Base-by-base conservation (phyloP, 2,113 vertebrate species). In the Eira barbara region DNA sequence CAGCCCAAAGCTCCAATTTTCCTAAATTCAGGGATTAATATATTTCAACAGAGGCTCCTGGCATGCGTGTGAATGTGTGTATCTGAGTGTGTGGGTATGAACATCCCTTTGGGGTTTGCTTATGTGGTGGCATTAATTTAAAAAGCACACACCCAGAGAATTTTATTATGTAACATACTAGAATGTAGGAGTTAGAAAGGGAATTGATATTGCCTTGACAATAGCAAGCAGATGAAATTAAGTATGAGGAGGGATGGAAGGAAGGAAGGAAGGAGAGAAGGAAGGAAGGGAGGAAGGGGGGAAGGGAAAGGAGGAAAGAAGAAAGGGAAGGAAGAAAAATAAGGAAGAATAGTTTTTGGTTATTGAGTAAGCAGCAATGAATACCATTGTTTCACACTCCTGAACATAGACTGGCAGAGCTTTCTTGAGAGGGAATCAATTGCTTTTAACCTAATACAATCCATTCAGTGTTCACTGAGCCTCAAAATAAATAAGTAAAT, bases 61-160 rank as follows among this genome's bases (percentile, higher is more conserved):
- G 93, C 93, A 93, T 21, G 13, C 15, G 3, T 6, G 8, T 39
- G 31, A n/a, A 12, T 36, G 3, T 34, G 27, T 83, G 73, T 55
- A 27, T 76, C 57, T 7, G 15, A 34, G 42, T 34, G 21, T 61
- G 9, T 52, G 29, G 15, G 6, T 31, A 20, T 27, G 4, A 94
- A 93, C 87, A 89, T 97, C 94, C 73, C 97, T 97, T 95, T 13
- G 14, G 97, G 96, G 89, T 98, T 97, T 98, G 92, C 96, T 98
- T 98, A 97, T 97, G 98, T 98, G 97, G 90, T 92, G 97, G 91
- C 0, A 0, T 98, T 98, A 95, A 97, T 98, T 98, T 98, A 90
- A 98, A 98, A 97, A 98, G 21, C 42, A 57, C 95, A 98, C 87
- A 96, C 97, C 97, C 98, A 96, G 89, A 93, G 93, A 94, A 97